phyloP scores from a whole-genome alignment of 2,113 vertebrate genomes.

The Syrmaticus mikado region DNA sequence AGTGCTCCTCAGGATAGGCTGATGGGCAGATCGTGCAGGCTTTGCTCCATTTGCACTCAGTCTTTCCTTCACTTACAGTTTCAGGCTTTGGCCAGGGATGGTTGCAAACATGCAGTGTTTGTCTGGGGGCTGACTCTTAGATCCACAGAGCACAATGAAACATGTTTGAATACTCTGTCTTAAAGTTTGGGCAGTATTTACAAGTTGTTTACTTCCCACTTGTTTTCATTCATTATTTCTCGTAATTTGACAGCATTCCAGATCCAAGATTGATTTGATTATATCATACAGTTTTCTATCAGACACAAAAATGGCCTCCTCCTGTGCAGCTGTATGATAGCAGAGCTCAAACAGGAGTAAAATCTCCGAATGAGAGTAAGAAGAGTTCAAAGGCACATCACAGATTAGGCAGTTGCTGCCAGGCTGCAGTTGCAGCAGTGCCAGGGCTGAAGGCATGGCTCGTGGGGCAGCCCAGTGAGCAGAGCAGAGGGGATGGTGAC shows the following conservation, averaged over 20 bases:
- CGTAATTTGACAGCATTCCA: background rate
- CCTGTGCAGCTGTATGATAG: background rate
- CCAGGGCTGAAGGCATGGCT: no score
- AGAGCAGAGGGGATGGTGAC: background rate
- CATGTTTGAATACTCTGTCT: background rate
- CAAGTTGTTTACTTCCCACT: background rate
- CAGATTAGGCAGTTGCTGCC: background rate
- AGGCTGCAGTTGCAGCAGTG: fast-evolving
- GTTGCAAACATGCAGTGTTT: background rate
- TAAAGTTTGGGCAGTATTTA: no score
- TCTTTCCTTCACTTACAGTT: background rate
- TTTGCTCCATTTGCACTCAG: background rate
- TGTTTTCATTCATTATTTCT: no score
- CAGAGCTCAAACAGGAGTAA: background rate
- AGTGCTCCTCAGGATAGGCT: background rate
- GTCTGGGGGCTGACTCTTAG: background rate
- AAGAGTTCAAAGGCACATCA: background rate
- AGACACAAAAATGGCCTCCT: background rate
- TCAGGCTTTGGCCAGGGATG: background rate
- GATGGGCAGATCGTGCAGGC: background rate
- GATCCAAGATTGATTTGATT: background rate
- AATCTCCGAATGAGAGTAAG: background rate
- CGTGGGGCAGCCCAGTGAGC: background rate
- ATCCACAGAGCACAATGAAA: background rate
- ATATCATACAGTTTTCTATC: background rate